These are phyloP conservation scores for Rachycentron canadum DNA, from an alignment of 2,797 vertebrate species.

Conservation along the genomic window DNA sequence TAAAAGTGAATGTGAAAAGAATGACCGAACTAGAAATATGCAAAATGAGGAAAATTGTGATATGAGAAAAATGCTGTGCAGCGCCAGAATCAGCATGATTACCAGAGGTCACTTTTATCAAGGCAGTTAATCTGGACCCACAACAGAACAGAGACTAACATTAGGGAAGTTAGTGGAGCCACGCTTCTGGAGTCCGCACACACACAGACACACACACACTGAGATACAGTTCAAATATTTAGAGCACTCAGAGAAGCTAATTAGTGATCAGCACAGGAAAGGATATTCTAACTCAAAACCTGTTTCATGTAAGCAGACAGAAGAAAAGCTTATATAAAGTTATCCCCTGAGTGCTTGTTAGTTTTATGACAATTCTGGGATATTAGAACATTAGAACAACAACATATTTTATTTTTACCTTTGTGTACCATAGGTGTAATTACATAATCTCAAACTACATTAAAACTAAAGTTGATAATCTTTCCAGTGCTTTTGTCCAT, in stretches of 20 bases:
- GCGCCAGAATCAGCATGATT: conserved; percentile 72
- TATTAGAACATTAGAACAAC: too few relatives aligned
- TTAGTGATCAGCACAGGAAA: conserved; percentile 67
- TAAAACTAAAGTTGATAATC: too few relatives aligned
- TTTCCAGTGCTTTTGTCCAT: too few relatives aligned
- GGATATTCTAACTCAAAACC: background rate
- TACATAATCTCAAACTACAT: too few relatives aligned
- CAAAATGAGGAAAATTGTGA: conserved; percentile 47
- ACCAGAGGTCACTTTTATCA: conserved; percentile 72
- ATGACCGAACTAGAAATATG: conserved; percentile 29
- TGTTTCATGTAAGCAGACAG: too few relatives aligned
- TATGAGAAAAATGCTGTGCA: conserved; percentile 46
- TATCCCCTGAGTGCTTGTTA: too few relatives aligned
- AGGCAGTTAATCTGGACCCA: conserved; percentile 60
- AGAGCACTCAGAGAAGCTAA: conserved; percentile 43
- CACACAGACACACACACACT: conserved; percentile 25
- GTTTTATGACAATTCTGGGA: too few relatives aligned
- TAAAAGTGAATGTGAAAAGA: conserved; percentile 23
- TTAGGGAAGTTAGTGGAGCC: conserved; percentile 46
- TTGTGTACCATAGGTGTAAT: too few relatives aligned
- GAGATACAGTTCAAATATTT: conserved; percentile 49
- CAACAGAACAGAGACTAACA: conserved; percentile 58
- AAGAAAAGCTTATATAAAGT: too few relatives aligned
- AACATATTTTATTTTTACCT: too few relatives aligned
- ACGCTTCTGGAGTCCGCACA: conserved; percentile 64